Evolutionary conservation across 1,140 invertebrate genomes (phyloP).

Genomic region (Ruditapes philippinarum): DNA sequence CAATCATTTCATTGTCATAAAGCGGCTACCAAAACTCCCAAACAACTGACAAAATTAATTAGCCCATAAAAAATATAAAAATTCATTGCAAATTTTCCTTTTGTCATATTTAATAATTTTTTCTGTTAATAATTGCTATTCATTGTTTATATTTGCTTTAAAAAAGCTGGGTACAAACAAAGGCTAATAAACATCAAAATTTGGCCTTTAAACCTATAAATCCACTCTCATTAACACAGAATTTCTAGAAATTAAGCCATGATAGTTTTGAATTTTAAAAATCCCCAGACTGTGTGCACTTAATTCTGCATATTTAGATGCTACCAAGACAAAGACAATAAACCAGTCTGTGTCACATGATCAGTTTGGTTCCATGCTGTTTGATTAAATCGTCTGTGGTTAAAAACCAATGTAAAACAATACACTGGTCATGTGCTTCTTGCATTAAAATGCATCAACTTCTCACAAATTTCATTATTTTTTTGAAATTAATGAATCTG

Average conservation of each 20-base stretch:
- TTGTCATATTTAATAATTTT: too few relatives aligned
- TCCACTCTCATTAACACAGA: neutral
- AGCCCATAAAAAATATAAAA: too few relatives aligned
- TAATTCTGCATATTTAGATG: neutral
- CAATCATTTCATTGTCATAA: too few relatives aligned
- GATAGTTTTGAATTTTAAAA: neutral
- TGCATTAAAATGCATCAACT: neutral
- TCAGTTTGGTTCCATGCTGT: conserved; percentile 2
- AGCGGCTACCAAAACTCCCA: too few relatives aligned
- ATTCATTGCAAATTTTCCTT: too few relatives aligned
- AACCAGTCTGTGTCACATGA: conserved; percentile 25
- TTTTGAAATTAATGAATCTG: conserved; percentile 48
- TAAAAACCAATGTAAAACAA: conserved; percentile 32
- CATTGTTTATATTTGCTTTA: neutral
- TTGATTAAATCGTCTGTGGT: conserved; percentile 41
- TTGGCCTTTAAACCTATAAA: neutral
- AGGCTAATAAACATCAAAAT: neutral
- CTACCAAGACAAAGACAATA: conserved; percentile 34
- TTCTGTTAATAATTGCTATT: too few relatives aligned
- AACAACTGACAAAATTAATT: too few relatives aligned
- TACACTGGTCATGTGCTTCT: conserved; percentile 31
- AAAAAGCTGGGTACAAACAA: neutral
- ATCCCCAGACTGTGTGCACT: neutral
- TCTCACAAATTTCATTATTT: conserved; percentile 35
- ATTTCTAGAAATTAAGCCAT: neutral